Percentiles rank a stretch among this genome's conserved stretches.
Conservation (phyloP, 2,113 vertebrate genomes). For the Petromus typicus region DNA sequence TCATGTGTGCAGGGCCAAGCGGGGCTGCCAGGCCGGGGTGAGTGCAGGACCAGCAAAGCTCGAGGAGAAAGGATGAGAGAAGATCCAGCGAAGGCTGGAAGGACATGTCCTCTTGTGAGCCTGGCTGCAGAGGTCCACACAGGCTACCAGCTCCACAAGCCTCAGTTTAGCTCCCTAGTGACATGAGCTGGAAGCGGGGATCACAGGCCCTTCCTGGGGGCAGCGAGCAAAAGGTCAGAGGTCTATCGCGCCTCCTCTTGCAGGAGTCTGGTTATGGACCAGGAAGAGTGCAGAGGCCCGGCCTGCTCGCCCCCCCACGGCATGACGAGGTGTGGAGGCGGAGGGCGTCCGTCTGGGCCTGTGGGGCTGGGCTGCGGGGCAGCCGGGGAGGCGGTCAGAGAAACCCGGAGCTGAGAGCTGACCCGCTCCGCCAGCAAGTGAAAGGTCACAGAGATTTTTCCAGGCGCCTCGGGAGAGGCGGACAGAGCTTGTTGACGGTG, state of each 20-base stretch:
- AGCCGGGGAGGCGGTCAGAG: not conserved
- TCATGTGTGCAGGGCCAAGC: not conserved
- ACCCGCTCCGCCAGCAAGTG: constrained; percentile 33
- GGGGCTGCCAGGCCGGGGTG: fast-evolving
- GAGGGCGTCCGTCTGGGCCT: not conserved
- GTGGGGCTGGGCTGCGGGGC: not conserved
- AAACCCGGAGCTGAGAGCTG: not conserved
- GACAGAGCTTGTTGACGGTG: constrained; percentile 61
- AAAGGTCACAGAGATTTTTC: constrained; percentile 72
- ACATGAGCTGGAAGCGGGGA: not conserved
- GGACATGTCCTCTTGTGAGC: fast-evolving
- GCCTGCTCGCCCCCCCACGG: not conserved
- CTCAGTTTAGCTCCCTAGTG: not conserved
- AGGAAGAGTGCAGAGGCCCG: not conserved
- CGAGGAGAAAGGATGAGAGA: not conserved
- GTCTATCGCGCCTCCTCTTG: not conserved
- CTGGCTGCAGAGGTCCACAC: not conserved
- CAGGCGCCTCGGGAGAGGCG: constrained; percentile 54
- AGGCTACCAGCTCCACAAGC: not conserved
- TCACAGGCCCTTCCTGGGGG: not conserved
- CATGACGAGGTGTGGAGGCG: not conserved
- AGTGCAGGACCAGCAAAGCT: not conserved
- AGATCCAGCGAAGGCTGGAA: not conserved
- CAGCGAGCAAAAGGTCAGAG: fast-evolving
- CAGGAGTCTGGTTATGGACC: not conserved